Evolutionary conservation across 2,113 vertebrate species (phyloP), one percentile per base, ranked within the genome.

Genomic region (Chlamydotis undulata): DNA sequence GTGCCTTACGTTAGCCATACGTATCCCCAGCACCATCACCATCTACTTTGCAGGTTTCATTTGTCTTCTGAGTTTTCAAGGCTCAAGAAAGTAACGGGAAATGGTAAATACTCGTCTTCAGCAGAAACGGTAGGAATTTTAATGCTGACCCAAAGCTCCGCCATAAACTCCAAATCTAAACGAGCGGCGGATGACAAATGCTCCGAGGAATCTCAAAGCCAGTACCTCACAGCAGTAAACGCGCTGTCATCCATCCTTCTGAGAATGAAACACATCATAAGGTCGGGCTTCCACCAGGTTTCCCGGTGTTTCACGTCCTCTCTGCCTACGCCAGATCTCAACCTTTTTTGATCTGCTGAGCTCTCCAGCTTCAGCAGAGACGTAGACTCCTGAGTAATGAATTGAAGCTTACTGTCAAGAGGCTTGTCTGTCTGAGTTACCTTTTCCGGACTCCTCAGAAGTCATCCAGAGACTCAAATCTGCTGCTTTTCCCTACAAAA

Each of bases 1-100:
- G 1, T 0, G 14, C 33, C 78, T 13, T 9, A 26, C 2, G 1
- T 19, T 19, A 35, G 25, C 9, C 29, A 6, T 7, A 7, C 0
- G 12, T 22, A 3, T 13, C 17, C 39, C 13, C 37, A 35, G 6
- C 26, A 37, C 2, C 26, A 15, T 2, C 75, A 35, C 6, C 57
- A 37, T 16, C 59, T 28, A 5, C 23, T 10, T 5, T 41, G 12
- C 37, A 60, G 22, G 11, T 59, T 89, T 33, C 16, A 14, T 8
- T 10, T 10, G 22, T 68, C 29, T 28, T 75, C 21, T 35, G 35
- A 33, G 9, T 68, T 83, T 61, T 22, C 50, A 12, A 49, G 67
- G 83, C 53, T n/a, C 45, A 22, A 5, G 10, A 19, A 65, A 11
- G 15, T 6, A 4, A 35, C 0, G 8, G n/a, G 9, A 41, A 59